phyloP scores from a whole-genome alignment of 2,797 vertebrate species.

The Limnodromus scolopaceus region DNA sequence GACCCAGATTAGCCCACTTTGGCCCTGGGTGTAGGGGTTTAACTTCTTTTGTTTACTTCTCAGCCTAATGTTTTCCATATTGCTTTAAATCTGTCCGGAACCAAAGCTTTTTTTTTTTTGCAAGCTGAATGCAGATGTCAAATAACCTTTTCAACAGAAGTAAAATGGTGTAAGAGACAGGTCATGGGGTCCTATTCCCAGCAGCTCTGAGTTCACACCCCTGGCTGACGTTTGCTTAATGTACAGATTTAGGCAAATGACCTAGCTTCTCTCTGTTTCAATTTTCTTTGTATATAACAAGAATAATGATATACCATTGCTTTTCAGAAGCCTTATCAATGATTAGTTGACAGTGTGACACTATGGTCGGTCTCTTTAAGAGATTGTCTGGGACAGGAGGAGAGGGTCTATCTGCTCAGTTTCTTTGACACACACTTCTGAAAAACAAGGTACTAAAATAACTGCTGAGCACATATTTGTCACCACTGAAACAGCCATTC shows the following conservation, averaged over 20 bases:
- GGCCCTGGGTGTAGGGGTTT: background rate
- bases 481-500: background rate
- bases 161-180: background rate
- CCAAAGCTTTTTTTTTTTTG: background rate
- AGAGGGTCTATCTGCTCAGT: background rate
- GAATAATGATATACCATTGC: background rate
- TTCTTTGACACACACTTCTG: background rate
- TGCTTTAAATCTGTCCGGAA: background rate
- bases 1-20: background rate
- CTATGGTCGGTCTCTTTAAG: background rate
- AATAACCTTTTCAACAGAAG: background rate
- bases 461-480: background rate
- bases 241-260: background rate
- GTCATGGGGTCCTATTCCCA: background rate
- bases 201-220: background rate
- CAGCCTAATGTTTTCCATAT: slow-evolving; percentile 4
- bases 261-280: background rate
- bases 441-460: background rate
- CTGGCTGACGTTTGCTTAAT: background rate
- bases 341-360: background rate
- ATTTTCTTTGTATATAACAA: background rate
- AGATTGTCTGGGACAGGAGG: background rate
- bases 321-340: background rate
- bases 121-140: slow-evolving; percentile 2
- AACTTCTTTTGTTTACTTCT: background rate